Evolutionary conservation across 2,113 vertebrate genomes (phyloP).

Genomic region (Rhinogobius similis): DNA sequence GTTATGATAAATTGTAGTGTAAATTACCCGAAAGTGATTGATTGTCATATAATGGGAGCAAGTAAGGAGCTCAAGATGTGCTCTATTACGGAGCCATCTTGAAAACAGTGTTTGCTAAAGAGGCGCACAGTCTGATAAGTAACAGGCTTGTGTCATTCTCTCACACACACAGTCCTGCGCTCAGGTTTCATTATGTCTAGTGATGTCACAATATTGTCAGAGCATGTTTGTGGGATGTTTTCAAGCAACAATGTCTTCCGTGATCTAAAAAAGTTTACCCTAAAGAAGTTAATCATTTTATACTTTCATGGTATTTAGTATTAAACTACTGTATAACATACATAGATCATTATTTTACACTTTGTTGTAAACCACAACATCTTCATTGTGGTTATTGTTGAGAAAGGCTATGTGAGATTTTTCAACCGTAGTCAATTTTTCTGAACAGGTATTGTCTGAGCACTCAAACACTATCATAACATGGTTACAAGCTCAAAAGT

Average conservation of each 20-base stretch:
- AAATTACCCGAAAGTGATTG: slow-evolving; percentile 22
- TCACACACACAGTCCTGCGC: slow-evolving; percentile 13
- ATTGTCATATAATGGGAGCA: not conserved
- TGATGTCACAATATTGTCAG: not conserved
- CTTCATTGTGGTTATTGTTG: no score
- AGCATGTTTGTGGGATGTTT: not conserved
- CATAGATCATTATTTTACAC: no score
- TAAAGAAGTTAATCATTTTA: no score
- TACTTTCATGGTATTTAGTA: no score
- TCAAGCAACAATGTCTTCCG: not conserved
- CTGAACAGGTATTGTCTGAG: no score
- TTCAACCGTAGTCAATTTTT: no score
- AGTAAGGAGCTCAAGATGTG: slow-evolving; percentile 20
- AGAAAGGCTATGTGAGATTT: no score
- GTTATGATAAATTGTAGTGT: slow-evolving; percentile 18
- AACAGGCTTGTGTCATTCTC: slow-evolving; percentile 13
- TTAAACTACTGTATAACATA: no score
- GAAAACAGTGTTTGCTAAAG: slow-evolving; percentile 34
- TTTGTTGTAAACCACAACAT: no score
- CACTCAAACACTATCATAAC: no score
- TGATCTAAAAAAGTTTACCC: not conserved
- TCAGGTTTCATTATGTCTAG: not conserved
- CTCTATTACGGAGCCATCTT: not conserved
- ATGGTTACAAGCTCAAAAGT: no score
- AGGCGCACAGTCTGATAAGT: slow-evolving; percentile 11